Evolutionary conservation across 2,113 vertebrate species (phyloP).

Genomic region (Pterophyllum scalare): DNA sequence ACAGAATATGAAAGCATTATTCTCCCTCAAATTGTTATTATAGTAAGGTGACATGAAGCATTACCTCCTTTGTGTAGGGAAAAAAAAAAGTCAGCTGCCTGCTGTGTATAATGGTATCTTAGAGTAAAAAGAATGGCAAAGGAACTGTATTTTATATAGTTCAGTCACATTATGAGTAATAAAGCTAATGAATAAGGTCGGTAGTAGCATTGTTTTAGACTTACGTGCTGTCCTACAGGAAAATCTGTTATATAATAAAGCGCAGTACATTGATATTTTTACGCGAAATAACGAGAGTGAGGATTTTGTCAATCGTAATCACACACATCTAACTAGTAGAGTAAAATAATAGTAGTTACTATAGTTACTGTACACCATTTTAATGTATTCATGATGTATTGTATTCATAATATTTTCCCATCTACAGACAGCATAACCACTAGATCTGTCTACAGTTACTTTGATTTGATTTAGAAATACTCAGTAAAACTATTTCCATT

Average conservation of each 20-base stretch:
- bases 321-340: not conserved
- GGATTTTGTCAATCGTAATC: too few relatives aligned
- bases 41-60: accelerated
- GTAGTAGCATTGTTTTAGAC: not conserved
- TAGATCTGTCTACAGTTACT: not conserved
- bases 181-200: not conserved
- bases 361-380: not conserved
- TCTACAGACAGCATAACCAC: not conserved
- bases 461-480: not conserved
- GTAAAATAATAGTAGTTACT: not conserved
- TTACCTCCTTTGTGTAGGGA: accelerated
- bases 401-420: not conserved
- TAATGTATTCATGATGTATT: too few relatives aligned
- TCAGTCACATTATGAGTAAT: not conserved
- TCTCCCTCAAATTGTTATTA: not conserved
- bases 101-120: not conserved
- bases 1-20: not conserved
- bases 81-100: not conserved
- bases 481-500: too few relatives aligned
- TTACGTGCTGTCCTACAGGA: not conserved
- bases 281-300: accelerated
- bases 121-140: accelerated
- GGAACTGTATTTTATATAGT: not conserved
- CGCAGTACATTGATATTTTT: not conserved
- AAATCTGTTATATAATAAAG: not conserved